Conservation (phyloP, 2,888 invertebrate species). For the Imbricaverruca yamaguchii region DNA sequence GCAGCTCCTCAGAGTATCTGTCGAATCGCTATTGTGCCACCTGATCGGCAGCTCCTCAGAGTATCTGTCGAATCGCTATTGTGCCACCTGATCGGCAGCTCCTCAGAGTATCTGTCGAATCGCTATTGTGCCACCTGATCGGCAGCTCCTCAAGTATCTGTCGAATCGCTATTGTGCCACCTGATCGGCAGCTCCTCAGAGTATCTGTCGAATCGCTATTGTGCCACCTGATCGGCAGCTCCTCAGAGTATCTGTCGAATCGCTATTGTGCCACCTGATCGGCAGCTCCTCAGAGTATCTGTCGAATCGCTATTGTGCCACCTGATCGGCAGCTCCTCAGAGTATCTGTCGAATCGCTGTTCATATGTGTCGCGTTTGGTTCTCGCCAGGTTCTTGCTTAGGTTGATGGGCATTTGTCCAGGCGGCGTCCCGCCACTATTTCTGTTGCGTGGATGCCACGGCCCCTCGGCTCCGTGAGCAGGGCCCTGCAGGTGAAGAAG, state of each 20-base stretch:
- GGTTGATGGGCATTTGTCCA: no score
- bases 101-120: neutral
- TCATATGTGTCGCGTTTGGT: neutral
- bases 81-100: neutral
- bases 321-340: neutral
- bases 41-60: neutral
- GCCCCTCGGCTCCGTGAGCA: no score
- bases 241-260: neutral
- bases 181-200: neutral
- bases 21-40: neutral
- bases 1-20: neutral
- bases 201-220: neutral
- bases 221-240: neutral
- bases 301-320: neutral
- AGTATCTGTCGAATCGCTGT: neutral
- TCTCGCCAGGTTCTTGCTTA: neutral
- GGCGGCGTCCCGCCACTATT: no score
- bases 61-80: neutral
- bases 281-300: neutral
- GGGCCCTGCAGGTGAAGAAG: no score
- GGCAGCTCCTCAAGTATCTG: neutral
- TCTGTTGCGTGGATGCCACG: no score
- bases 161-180: neutral
- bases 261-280: neutral
- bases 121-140: neutral